Evolutionary conservation across 2,797 vertebrate genomes (phyloP), one percentile per base, ranked within the genome.

Genomic region (Sorex maritimensis): DNA sequence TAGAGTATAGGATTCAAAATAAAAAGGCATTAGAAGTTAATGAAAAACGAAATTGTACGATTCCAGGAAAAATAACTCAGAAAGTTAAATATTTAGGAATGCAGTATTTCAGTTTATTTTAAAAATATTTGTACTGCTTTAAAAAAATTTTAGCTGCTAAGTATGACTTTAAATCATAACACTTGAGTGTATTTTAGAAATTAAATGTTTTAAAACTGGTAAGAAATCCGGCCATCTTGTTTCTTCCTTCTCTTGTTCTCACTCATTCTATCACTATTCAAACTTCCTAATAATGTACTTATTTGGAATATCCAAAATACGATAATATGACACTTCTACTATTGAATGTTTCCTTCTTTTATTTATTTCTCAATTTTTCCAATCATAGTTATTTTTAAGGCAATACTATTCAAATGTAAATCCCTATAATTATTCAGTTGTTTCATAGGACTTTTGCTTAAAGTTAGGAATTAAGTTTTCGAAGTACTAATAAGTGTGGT

Each of bases 111-210:
- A 11, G 11, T 67, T 7, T 12, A 67, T 28, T 26, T 67, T 26
- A 28, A 21, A 21, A 63, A 63, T 63, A 63, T 63, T 5, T 63
- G 23, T 6, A 63, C 3, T 21, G 17, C 3, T 63, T 21, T 63
- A 67, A 67, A 67, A 49, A 34, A 34, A 34, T 34, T 10, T 28
- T 86, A 71, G 1, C 49, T 24, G 69, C 13, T 92, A 9, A 28
- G 21, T 19, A 41, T n/a, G 26, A 9, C 75, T 94, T 74, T 83
- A 30, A 75, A 82, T 81, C 15, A 63, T 28, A 94, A 61, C 11
- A 30, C 2, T 38, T 30, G 12, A 81, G 26, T 67, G 6, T 61
- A 72, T 77, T 74, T 88, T 58, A 30, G 14, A 72, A 86, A 55
- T 79, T 71, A 68, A 80, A 41, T 75, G 19, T 5, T 92, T 83